phyloP scores from a whole-genome alignment of 2,113 vertebrate species.

The Spea multiplicata region DNA sequence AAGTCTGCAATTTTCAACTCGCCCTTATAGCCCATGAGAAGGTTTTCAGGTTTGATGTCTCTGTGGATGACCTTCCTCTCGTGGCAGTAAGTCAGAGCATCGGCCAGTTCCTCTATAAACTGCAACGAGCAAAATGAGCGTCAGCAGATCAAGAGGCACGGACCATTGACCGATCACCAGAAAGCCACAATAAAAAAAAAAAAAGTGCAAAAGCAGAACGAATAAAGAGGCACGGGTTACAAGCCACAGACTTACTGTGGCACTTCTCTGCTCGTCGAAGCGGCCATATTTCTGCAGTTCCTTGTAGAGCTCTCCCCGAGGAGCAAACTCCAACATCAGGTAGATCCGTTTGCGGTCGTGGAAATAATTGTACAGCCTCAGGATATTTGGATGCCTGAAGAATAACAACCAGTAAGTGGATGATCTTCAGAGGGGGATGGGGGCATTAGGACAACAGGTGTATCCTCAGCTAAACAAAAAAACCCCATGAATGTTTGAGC shows the following conservation, averaged over 20 bases:
- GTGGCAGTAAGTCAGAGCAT: slow-evolving; percentile 84
- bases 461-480: not conserved
- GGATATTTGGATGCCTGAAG: slow-evolving; percentile 84
- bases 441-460: not conserved
- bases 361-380: slow-evolving; percentile 89
- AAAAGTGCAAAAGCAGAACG: no score
- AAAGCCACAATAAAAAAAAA: no score
- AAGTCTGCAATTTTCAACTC: slow-evolving; percentile 92
- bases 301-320: slow-evolving; percentile 86
- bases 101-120: slow-evolving; percentile 88
- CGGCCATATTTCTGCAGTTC: slow-evolving; percentile 77
- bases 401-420: not conserved
- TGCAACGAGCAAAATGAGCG: slow-evolving; percentile 44
- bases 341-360: slow-evolving; percentile 79
- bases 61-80: slow-evolving; percentile 87
- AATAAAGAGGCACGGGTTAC: not conserved
- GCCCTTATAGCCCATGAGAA: slow-evolving; percentile 82
- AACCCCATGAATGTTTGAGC: not conserved
- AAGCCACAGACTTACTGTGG: slow-evolving; percentile 69
- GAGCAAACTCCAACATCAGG: slow-evolving; percentile 83
- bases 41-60: slow-evolving; percentile 90
- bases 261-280: slow-evolving; percentile 80
- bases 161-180: not conserved
- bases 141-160: no score
- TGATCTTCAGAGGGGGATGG: no score